These are phyloP conservation scores for Prionace glauca DNA, from an alignment of 2,797 vertebrate species.

Conservation along the genomic window DNA sequence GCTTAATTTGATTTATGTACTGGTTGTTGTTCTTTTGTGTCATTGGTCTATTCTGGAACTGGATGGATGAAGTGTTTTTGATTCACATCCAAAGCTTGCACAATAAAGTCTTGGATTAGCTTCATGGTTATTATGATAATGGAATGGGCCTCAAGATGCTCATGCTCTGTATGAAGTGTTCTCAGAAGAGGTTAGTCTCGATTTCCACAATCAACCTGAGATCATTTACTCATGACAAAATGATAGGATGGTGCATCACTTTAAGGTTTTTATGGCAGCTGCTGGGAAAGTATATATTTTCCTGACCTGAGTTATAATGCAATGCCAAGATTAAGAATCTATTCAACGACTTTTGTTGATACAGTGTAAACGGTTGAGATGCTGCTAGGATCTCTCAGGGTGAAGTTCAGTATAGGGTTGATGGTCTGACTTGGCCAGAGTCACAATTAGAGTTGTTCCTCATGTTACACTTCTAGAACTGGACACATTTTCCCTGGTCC, in stretches of 20 bases:
- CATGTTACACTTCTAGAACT: no score
- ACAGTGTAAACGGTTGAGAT: no score
- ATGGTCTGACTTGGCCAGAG: no score
- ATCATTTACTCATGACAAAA: not conserved
- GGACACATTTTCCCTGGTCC: no score
- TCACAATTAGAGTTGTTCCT: no score
- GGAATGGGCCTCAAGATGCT: not conserved
- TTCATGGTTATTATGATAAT: not conserved
- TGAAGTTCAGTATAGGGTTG: no score
- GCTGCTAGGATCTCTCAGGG: no score
- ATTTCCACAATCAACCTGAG: not conserved
- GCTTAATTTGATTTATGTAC: not conserved
- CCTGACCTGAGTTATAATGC: no score
- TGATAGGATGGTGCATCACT: not conserved
- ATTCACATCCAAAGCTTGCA: not conserved
- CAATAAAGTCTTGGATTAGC: not conserved
- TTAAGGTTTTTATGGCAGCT: not conserved
- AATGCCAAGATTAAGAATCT: no score
- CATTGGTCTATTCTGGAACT: not conserved
- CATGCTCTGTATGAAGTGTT: not conserved
- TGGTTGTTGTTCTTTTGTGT: not conserved
- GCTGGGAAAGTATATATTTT: not conserved
- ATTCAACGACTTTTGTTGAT: no score
- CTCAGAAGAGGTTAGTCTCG: not conserved
- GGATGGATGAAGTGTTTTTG: not conserved